Evolutionary conservation across 2,888 invertebrate species (phyloP).

Genomic region (Xiphydria camelus): DNA sequence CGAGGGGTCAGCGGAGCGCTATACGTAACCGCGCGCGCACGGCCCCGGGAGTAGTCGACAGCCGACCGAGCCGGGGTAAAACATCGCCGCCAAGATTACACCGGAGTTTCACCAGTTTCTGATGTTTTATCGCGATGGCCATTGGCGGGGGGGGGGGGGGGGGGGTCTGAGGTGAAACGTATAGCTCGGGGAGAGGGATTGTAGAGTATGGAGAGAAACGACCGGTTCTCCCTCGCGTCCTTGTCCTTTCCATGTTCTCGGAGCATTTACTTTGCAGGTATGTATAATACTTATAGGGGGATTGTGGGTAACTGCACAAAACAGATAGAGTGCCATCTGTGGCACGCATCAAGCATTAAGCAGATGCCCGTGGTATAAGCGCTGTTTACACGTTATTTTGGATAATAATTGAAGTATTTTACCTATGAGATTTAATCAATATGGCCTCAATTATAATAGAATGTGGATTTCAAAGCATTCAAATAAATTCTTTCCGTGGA

Average conservation of each 20-base stretch:
- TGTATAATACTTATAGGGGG: too few relatives aligned
- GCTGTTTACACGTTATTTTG: too few relatives aligned
- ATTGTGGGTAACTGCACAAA: too few relatives aligned
- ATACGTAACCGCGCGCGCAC: neutral
- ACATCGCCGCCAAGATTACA: slow-evolving; percentile 49
- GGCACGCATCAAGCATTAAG: too few relatives aligned
- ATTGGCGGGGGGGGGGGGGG: slow-evolving; percentile 10
- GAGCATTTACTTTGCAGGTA: too few relatives aligned
- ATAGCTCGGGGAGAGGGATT: slow-evolving; percentile 7
- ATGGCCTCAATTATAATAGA: too few relatives aligned
- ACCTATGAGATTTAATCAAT: too few relatives aligned
- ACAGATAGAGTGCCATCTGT: too few relatives aligned
- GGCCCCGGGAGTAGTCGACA: slow-evolving; percentile 12
- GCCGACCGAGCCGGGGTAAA: slow-evolving; percentile 39
- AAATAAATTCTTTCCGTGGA: too few relatives aligned
- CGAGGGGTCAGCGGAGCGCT: slow-evolving; percentile 24
- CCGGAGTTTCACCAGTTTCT: slow-evolving; percentile 48
- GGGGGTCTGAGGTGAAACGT: neutral
- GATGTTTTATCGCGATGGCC: slow-evolving; percentile 49
- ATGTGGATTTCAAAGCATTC: too few relatives aligned
- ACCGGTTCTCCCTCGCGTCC: slow-evolving; percentile 5
- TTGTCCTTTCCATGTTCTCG: neutral
- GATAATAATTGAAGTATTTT: too few relatives aligned
- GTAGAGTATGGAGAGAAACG: slow-evolving; percentile 1
- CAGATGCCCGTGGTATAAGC: too few relatives aligned